A percentile compares a stretch with the other conserved stretches of the same genome.
Evolutionary conservation across 2,888 invertebrate genomes (phyloP).

Genomic region (Andrena haemorrhoa): DNA sequence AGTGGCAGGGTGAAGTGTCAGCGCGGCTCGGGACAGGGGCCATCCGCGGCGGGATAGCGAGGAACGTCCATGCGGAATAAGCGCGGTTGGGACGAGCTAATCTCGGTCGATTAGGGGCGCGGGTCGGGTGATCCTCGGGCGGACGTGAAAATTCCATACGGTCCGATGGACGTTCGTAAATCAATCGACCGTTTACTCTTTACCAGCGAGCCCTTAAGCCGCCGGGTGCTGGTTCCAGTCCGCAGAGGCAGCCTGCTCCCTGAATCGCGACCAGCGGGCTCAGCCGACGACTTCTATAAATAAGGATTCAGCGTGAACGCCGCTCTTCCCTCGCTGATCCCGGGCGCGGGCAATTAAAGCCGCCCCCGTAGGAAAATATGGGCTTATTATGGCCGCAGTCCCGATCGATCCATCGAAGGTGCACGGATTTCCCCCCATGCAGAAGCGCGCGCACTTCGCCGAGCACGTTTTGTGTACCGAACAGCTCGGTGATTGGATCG

Average conservation of each 20-base stretch:
- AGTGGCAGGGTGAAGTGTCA: conserved; percentile 2
- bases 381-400: conserved; percentile 52
- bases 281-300: conserved; percentile 47
- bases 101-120: conserved; percentile 61
- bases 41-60: conserved; percentile 5
- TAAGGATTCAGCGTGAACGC: conserved; percentile 48
- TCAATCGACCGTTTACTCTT: conserved; percentile 77
- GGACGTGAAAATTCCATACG: conserved; percentile 65
- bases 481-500: background rate
- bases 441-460: background rate
- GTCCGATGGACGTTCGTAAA: conserved; percentile 69
- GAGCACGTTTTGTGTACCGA: background rate
- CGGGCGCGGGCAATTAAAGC: conserved; percentile 39
- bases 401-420: background rate
- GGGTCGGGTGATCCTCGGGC: conserved; percentile 38
- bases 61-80: conserved; percentile 4
- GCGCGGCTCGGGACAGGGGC: conserved; percentile 18
- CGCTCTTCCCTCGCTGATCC: background rate
- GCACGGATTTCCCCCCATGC: background rate
- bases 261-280: conserved; percentile 53
- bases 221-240: conserved; percentile 29
- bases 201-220: conserved; percentile 72
- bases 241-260: conserved; percentile 69
- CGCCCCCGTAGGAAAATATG: conserved; percentile 32
- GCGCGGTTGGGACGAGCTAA: conserved; percentile 35